phyloP scores from a whole-genome alignment of 1,140 invertebrate species.

The Apis florea region DNA sequence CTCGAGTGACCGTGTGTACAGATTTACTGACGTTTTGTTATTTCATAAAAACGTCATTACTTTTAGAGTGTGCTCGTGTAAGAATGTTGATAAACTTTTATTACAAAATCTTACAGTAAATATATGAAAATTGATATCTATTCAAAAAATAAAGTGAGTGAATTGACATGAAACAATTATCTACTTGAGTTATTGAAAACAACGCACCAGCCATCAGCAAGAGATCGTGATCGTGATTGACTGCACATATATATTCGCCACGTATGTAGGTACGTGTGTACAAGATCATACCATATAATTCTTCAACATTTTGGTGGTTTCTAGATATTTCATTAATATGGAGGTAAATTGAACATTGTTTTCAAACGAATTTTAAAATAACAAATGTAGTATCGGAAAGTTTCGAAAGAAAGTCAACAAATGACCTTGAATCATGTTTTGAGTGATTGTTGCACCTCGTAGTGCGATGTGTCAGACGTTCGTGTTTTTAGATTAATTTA shows the following conservation, averaged over 20 bases:
- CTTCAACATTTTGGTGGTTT: slow-evolving; percentile 14
- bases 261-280: slow-evolving; percentile 39
- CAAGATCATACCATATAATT: not conserved
- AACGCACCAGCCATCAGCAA: not conserved
- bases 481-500: slow-evolving; percentile 25
- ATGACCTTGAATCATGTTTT: slow-evolving; percentile 60
- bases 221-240: slow-evolving; percentile 18
- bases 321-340: slow-evolving; percentile 30
- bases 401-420: slow-evolving; percentile 12
- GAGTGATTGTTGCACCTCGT: slow-evolving; percentile 60
- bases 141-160: not conserved
- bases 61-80: not conserved
- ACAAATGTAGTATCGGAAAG: slow-evolving; percentile 2
- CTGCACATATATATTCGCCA: slow-evolving; percentile 20
- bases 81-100: not conserved
- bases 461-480: slow-evolving; percentile 63
- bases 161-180: not conserved
- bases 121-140: not conserved
- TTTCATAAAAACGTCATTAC: slow-evolving; percentile 34
- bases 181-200: not conserved
- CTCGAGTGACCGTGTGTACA: slow-evolving; percentile 10
- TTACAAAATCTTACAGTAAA: not conserved
- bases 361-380: not conserved
- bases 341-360: slow-evolving; percentile 11
- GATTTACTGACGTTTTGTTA: slow-evolving; percentile 35